Evolutionary conservation across 2,797 vertebrate genomes (phyloP), one percentile per base, ranked within the genome.

Genomic region (Pantherophis alleghaniensis): DNA sequence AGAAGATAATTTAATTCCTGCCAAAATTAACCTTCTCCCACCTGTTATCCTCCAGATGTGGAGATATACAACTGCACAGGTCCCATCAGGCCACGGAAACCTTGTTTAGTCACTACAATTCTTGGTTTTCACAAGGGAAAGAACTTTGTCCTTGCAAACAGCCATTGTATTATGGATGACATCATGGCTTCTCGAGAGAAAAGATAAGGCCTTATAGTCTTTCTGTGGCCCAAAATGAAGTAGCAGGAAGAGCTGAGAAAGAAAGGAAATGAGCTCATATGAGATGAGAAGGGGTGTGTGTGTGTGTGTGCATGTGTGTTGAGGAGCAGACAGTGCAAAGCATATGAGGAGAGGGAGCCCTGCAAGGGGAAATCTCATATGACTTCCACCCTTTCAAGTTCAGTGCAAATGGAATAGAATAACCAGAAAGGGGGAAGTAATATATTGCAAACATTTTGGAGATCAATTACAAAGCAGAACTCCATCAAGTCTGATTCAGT

Each of bases 231-330:
- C 74, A 91, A 89, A 94, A 94, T 92, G 94, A 94, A 91, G 94
- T 91, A 94, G 94, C 94, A 94, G 90, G 92, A 83, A 88, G 94
- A 47, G 89, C 10, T 56, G 22, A 95, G 96, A 96, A 96, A 97
- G 97, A 96, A 97, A 97, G 97, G 97, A 97, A 97, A 93, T 96
- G 94, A 94, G 87, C 94, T 93, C 94, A 95, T 91, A 90, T 91
- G 88, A 94, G 74, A 51, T n/a, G 60, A 56, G 90, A 69, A 69
- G 14, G n/a, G 0, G 5, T 69, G 9, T 61, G 9, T 20, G 5
- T 57, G 16, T 5, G 56, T 57, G 56, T 5, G 16, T 61, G 60
- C 47, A 51, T 57, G 16, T 57, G 7, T 5, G 0, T 20, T 37
- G 69, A 74, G 53, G n/a, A 10, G 22, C 37, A 37, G 37, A 11